A percentile compares a stretch with the other conserved stretches of the same genome.
These are phyloP conservation scores for Morone saxatilis DNA, from an alignment of 2,113 vertebrate genomes.

Conservation along the genomic window DNA sequence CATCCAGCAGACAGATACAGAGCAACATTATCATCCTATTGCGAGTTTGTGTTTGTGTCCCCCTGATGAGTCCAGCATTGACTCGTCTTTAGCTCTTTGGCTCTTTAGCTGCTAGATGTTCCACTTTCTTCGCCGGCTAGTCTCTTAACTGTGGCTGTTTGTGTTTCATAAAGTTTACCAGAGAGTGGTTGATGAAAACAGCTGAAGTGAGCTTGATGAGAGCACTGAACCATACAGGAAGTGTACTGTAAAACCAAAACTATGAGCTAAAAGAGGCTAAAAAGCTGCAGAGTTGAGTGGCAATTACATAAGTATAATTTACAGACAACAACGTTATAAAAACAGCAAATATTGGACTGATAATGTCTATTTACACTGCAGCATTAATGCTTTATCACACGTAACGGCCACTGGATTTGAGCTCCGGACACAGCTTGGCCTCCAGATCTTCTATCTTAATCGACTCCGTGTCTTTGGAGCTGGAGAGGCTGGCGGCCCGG, in stretches of 20 bases:
- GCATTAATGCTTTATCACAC: slow-evolving; percentile 33
- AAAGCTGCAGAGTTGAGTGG: not conserved
- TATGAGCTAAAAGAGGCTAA: slow-evolving; percentile 2
- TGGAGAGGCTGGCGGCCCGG: slow-evolving; percentile 80
- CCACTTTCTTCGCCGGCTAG: not conserved
- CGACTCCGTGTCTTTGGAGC: slow-evolving; percentile 74
- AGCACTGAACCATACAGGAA: not conserved
- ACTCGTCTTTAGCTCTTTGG: no score
- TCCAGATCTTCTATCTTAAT: slow-evolving; percentile 78
- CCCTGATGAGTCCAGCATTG: not conserved
- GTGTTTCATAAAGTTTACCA: not conserved
- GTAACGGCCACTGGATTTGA: slow-evolving; percentile 58
- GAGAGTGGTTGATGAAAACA: not conserved
- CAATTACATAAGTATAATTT: not conserved
- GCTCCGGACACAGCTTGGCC: slow-evolving; percentile 74
- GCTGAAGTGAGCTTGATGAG: not conserved
- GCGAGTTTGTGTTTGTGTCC: not conserved
- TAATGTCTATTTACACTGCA: not conserved
- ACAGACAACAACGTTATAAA: slow-evolving; percentile 8
- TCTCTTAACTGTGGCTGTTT: not conserved
- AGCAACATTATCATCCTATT: not conserved
- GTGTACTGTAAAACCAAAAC: not conserved
- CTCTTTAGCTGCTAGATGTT: not conserved
- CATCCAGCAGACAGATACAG: not conserved
- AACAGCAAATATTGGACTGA: slow-evolving; percentile 6